Evolutionary conservation across 2,888 invertebrate species (phyloP).

Genomic region (Hartigia nigra): DNA sequence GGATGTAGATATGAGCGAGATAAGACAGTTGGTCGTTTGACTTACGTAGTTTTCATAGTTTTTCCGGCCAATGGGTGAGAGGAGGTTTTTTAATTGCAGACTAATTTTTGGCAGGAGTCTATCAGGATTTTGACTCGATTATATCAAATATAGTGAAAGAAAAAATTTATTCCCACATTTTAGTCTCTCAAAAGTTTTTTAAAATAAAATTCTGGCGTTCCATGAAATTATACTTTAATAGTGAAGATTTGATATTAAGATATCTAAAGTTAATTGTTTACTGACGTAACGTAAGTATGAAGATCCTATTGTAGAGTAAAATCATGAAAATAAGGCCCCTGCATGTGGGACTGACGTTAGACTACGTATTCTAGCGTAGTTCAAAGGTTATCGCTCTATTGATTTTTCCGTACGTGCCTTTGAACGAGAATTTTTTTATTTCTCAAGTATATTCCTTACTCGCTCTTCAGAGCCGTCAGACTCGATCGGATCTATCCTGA

Average conservation of each 20-base stretch:
- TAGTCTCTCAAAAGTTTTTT: not conserved
- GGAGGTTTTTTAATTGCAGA: not conserved
- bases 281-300: not conserved
- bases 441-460: not conserved
- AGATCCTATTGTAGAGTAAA: not conserved
- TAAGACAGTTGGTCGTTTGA: not conserved
- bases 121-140: not conserved
- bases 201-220: not conserved
- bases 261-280: not conserved
- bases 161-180: too few relatives aligned
- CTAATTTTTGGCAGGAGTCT: not conserved
- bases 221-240: not conserved
- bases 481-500: slow-evolving; percentile 51
- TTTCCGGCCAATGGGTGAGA: not conserved
- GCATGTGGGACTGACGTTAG: not conserved
- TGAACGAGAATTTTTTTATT: not conserved
- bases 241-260: not conserved
- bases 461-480: slow-evolving; percentile 26
- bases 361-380: not conserved
- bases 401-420: not conserved
- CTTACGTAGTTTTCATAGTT: not conserved
- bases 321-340: not conserved
- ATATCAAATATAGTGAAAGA: too few relatives aligned
- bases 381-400: not conserved
- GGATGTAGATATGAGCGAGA: not conserved